Conservation (phyloP, 2,888 invertebrate species). For the Emmelina monodactyla region DNA sequence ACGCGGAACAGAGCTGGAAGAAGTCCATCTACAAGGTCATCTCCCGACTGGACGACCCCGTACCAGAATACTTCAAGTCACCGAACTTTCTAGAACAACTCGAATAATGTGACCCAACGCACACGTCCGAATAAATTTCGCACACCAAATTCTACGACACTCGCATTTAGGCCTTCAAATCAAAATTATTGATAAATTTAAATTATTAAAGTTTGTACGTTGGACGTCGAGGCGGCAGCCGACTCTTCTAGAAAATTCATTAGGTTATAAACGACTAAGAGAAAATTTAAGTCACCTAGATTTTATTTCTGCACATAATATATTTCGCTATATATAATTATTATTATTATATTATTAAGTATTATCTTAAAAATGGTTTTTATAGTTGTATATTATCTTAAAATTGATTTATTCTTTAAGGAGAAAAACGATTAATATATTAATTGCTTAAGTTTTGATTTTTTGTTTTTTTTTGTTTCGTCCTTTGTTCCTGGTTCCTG, state of each 20-base stretch:
- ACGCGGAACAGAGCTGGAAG: slow-evolving; percentile 99
- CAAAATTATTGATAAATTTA: slow-evolving; percentile 68
- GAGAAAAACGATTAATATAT: slow-evolving; percentile 65
- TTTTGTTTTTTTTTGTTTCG: slow-evolving; percentile 55
- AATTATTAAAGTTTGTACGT: slow-evolving; percentile 58
- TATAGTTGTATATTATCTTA: slow-evolving; percentile 67
- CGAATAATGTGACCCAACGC: slow-evolving; percentile 71
- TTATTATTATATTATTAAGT: slow-evolving; percentile 66
- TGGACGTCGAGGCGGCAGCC: slow-evolving; percentile 44
- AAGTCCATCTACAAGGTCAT: slow-evolving; percentile 99
- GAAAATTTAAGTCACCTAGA: slow-evolving; percentile 67
- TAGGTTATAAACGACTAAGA: slow-evolving; percentile 61
- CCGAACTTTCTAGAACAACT: slow-evolving; percentile 99
- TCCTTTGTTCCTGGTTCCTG: slow-evolving; percentile 36
- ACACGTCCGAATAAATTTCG: slow-evolving; percentile 37
- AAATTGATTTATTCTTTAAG: slow-evolving; percentile 64
- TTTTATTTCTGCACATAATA: slow-evolving; percentile 68
- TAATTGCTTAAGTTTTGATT: slow-evolving; percentile 64
- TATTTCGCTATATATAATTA: slow-evolving; percentile 67
- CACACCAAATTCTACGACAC: slow-evolving; percentile 71
- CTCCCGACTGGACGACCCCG: slow-evolving; percentile 97
- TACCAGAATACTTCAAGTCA: slow-evolving; percentile 99
- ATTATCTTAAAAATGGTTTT: slow-evolving; percentile 66
- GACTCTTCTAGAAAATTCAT: slow-evolving; percentile 61
- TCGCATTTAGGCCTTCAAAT: slow-evolving; percentile 74